These are phyloP conservation scores for Macquaria ambigua DNA, from an alignment of 2,113 vertebrate species.

Conservation along the genomic window DNA sequence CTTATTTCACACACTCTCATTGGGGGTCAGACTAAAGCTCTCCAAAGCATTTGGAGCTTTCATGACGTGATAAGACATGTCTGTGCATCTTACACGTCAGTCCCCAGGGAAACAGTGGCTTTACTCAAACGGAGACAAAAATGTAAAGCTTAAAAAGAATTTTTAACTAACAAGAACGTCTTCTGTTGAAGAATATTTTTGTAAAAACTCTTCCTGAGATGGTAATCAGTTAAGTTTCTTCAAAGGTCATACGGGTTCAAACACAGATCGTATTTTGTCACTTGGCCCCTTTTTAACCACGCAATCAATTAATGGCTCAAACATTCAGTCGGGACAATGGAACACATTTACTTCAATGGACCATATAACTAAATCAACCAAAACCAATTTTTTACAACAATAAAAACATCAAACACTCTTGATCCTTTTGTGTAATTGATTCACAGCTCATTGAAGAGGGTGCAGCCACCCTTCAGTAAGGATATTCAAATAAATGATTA, in stretches of 20 bases:
- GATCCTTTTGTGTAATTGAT: conserved; percentile 38
- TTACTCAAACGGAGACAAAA: conserved; percentile 6
- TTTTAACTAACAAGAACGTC: not conserved
- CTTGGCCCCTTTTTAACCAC: conserved; percentile 6
- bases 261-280: conserved; percentile 13
- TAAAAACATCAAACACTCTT: conserved; percentile 42
- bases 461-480: conserved; percentile 12
- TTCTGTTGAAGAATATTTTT: not conserved
- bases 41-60: conserved; percentile 35
- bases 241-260: conserved; percentile 32
- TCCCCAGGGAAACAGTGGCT: conserved; percentile 24
- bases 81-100: conserved; percentile 19
- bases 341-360: conserved; percentile 23
- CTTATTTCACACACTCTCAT: conserved; percentile 60
- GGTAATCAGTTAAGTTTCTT: conserved; percentile 1
- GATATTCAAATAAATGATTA: conserved; percentile 43
- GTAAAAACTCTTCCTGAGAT: not conserved
- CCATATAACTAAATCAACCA: conserved; percentile 35
- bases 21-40: conserved; percentile 46
- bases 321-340: conserved; percentile 37
- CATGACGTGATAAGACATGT: conserved; percentile 34
- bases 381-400: conserved; percentile 26
- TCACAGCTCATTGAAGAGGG: conserved; percentile 24
- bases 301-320: conserved; percentile 21
- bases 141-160: not conserved